phyloP scores from a whole-genome alignment of 2,888 invertebrate genomes.

The Lepidonotus clava region DNA sequence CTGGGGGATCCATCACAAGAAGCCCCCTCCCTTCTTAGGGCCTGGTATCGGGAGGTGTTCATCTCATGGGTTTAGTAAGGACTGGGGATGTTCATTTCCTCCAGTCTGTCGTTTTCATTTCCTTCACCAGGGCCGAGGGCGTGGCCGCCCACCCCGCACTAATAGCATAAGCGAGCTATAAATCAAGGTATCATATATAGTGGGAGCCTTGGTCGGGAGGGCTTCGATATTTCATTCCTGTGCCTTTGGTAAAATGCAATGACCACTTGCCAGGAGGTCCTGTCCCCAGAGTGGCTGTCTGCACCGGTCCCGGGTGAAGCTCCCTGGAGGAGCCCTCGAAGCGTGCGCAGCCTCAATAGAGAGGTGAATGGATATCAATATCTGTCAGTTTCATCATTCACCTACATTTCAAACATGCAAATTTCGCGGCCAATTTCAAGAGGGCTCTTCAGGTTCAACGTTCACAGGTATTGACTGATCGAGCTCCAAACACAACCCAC shows the following conservation, averaged over 20 bases:
- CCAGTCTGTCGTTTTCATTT: slow-evolving; percentile 12
- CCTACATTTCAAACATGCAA: neutral
- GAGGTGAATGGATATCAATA: slow-evolving; percentile 2
- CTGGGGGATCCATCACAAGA: slow-evolving; percentile 13
- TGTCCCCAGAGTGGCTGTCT: too few species aligned
- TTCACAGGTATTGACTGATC: neutral
- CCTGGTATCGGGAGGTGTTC: neutral
- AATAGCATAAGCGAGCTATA: slow-evolving; percentile 20
- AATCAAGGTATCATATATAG: slow-evolving; percentile 20
- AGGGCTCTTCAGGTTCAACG: neutral
- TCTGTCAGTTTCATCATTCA: neutral
- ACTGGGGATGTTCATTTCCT: slow-evolving; percentile 34
- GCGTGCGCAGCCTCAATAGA: neutral
- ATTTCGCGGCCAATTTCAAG: slow-evolving; percentile 22
- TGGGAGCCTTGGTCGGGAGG: neutral
- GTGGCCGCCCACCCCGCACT: neutral
- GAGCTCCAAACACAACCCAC: neutral
- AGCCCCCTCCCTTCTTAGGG: neutral
- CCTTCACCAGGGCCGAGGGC: neutral
- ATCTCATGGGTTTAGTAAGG: neutral
- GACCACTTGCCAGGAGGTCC: too few species aligned
- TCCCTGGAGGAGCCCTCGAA: too few species aligned
- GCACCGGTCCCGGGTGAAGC: too few species aligned
- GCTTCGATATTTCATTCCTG: neutral
- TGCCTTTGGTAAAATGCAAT: neutral